Conservation (phyloP, 2,797 vertebrate species). For the Helostoma temminkii region DNA sequence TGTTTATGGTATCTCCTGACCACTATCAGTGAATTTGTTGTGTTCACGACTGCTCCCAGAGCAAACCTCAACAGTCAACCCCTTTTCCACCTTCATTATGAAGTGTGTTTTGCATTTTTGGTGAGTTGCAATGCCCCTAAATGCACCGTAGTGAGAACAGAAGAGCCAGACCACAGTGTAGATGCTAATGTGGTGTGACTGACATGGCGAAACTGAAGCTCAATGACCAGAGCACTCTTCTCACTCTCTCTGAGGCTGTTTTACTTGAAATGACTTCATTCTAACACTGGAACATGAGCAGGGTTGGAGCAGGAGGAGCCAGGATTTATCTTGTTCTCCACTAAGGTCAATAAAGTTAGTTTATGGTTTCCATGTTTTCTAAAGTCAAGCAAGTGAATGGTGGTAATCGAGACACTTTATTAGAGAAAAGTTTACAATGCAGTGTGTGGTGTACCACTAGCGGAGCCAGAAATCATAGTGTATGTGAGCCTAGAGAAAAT, state of each 20-base stretch:
- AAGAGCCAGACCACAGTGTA: neutral
- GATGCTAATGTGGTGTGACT: conserved; percentile 4
- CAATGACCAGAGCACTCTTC: neutral
- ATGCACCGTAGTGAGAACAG: neutral
- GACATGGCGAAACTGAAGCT: conserved; percentile 17
- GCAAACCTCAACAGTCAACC: no score
- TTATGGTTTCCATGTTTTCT: conserved; percentile 67
- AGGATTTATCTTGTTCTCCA: conserved; percentile 45
- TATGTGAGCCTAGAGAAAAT: no score
- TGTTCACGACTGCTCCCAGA: no score
- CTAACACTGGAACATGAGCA: conserved; percentile 55
- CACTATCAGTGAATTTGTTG: no score
- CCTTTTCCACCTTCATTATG: no score
- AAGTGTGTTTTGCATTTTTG: no score
- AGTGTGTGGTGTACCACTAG: no score
- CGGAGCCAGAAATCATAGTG: no score
- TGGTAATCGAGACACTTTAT: conserved; percentile 26
- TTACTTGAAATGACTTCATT: conserved; percentile 75
- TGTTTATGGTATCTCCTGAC: no score
- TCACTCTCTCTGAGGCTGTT: conserved; percentile 32
- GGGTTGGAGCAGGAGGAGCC: conserved; percentile 28
- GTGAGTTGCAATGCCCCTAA: no score
- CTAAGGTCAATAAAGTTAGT: conserved; percentile 63
- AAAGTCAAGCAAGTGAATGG: conserved; percentile 38
- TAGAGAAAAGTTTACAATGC: neutral